phyloP scores from a whole-genome alignment of 2,113 vertebrate genomes.

The Gopherus evgoodei region DNA sequence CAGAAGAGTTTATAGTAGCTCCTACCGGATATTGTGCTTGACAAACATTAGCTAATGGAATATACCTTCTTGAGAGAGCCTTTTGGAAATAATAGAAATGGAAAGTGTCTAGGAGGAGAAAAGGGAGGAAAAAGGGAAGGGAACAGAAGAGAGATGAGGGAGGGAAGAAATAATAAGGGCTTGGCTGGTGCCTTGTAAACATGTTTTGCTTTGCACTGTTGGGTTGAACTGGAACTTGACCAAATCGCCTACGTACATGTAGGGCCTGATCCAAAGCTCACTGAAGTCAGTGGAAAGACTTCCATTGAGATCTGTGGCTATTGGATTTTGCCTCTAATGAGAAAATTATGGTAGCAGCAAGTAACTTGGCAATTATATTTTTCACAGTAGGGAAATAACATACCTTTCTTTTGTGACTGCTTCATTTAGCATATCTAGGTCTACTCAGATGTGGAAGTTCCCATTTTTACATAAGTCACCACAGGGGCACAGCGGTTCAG shows the following conservation, averaged over 20 bases:
- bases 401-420: background rate
- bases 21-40: background rate
- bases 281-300: background rate
- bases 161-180: fast-evolving
- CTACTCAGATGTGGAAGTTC: background rate
- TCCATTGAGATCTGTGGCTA: background rate
- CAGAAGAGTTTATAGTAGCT: background rate
- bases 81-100: background rate
- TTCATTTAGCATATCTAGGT: background rate
- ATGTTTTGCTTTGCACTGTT: background rate
- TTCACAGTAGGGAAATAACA: background rate
- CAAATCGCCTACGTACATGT: background rate
- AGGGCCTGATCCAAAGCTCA: background rate
- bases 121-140: background rate
- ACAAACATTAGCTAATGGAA: conserved; percentile 31
- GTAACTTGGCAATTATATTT: background rate
- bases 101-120: background rate
- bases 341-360: background rate
- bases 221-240: background rate
- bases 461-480: background rate
- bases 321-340: background rate
- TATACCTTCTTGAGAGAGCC: background rate
- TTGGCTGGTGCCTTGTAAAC: fast-evolving
- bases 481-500: background rate
- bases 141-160: background rate